These are phyloP conservation scores for Periphyllus acericola DNA, from an alignment of 2,888 invertebrate genomes.

Conservation along the genomic window DNA sequence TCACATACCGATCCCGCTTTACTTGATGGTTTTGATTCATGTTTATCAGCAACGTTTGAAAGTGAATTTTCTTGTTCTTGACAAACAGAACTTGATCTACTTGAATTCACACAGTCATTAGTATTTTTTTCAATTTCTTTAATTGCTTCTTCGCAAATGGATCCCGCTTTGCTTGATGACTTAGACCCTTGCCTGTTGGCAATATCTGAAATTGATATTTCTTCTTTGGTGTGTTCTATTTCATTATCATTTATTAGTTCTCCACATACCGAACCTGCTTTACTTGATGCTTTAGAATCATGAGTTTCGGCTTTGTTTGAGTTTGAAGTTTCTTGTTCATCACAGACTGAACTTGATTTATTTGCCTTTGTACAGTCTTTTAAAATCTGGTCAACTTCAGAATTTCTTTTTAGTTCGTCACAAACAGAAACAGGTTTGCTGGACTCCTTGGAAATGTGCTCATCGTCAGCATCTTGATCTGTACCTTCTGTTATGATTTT, in stretches of 20 bases:
- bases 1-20: not conserved
- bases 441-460: not conserved
- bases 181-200: not conserved
- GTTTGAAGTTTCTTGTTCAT: not conserved
- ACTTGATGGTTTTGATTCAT: not conserved
- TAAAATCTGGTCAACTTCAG: not conserved
- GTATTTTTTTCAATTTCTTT: not conserved
- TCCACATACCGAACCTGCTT: not conserved
- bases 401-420: not conserved
- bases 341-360: not conserved
- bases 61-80: not conserved
- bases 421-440: not conserved
- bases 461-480: rapidly evolving
- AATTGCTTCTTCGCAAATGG: not conserved
- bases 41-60: rapidly evolving
- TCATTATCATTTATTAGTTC: not conserved
- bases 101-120: not conserved
- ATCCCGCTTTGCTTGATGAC: not conserved
- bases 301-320: rapidly evolving
- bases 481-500: not conserved
- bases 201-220: not conserved
- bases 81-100: not conserved
- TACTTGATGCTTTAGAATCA: not conserved
- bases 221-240: not conserved
- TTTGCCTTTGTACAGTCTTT: not conserved